Conservation (phyloP, 2,888 invertebrate species). For the Troides aeacus region DNA sequence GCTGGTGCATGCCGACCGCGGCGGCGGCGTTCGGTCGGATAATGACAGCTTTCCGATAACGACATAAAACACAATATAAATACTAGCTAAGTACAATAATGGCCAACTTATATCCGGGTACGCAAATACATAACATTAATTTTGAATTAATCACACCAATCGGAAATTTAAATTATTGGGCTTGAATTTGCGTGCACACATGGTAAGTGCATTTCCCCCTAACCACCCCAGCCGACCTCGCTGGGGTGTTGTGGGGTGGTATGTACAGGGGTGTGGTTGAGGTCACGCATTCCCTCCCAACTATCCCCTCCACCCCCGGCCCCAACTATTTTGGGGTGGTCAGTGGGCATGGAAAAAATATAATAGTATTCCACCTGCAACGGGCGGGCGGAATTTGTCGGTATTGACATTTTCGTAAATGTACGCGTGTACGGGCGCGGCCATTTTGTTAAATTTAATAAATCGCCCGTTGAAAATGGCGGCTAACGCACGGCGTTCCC, state of each 20-base stretch:
- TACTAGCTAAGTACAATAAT: conserved; percentile 27
- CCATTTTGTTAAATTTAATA: conserved; percentile 66
- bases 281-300: conserved; percentile 65
- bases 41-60: too few relatives aligned
- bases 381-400: conserved; percentile 57
- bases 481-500: neutral
- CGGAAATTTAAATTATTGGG: conserved; percentile 78
- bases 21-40: too few relatives aligned
- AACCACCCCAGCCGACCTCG: conserved; percentile 32
- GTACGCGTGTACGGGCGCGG: conserved; percentile 49
- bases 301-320: conserved; percentile 51
- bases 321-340: conserved; percentile 75
- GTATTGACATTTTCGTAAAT: conserved; percentile 68
- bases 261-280: conserved; percentile 44
- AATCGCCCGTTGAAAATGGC: conserved; percentile 24
- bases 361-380: conserved; percentile 76
- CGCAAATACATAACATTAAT: conserved; percentile 57
- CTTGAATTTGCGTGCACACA: conserved; percentile 77
- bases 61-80: too few relatives aligned
- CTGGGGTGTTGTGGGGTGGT: conserved; percentile 36
- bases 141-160: conserved; percentile 70
- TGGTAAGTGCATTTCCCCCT: conserved; percentile 57
- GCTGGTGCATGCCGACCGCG: too few relatives aligned
- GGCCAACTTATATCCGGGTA: conserved; percentile 26
- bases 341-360: conserved; percentile 68